Evolutionary conservation across 2,113 vertebrate genomes (phyloP).

Genomic region (Orcinus orca): DNA sequence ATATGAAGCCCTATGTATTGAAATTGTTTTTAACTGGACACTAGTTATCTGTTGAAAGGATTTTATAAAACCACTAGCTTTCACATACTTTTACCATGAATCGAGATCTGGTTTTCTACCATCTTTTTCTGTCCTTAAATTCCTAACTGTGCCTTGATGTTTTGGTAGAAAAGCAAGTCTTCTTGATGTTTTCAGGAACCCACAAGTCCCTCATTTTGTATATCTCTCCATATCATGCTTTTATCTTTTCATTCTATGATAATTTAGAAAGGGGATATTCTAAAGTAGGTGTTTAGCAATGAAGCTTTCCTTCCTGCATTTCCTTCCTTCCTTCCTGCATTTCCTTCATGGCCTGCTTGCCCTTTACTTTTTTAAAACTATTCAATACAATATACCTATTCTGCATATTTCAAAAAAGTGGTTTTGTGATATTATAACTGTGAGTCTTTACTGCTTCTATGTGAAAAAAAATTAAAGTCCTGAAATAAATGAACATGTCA

Average conservation of each 20-base stretch:
- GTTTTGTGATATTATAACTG: background rate
- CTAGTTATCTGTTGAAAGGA: background rate
- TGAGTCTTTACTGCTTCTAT: background rate
- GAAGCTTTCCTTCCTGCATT: background rate
- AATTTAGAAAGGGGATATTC: background rate
- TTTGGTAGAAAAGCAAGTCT: background rate
- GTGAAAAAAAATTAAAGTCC: background rate
- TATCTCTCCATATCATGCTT: background rate
- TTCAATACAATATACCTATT: background rate
- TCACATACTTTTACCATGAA: background rate
- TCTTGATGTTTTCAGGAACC: background rate
- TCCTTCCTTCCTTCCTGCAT: no score
- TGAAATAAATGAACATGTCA: slow-evolving; percentile 21
- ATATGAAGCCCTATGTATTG: background rate
- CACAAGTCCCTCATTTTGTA: background rate
- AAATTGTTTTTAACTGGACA: background rate
- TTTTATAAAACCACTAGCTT: background rate
- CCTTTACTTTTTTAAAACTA: background rate
- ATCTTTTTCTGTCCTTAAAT: background rate
- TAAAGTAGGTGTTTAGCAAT: background rate
- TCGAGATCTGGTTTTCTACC: background rate
- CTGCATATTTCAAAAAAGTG: background rate
- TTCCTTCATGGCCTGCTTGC: background rate
- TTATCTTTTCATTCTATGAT: background rate
- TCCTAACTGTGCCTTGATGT: background rate